Evolutionary conservation across 64 coral and sea anemone genomes (phyloP), one percentile per base, ranked within the genome.

Genomic region (Cladopsammia gracilis): DNA sequence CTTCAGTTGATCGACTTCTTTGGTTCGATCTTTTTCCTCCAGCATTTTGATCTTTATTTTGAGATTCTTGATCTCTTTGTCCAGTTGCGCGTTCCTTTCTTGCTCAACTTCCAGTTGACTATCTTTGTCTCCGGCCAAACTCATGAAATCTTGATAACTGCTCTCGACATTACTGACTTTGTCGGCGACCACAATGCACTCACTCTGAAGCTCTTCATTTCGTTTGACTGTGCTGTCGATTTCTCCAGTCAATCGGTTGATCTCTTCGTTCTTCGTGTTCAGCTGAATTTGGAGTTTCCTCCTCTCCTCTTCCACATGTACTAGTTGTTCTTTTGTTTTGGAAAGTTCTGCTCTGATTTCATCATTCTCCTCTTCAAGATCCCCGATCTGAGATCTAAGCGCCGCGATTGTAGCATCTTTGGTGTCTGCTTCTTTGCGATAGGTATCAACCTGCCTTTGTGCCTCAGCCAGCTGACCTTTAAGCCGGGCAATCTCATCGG

Each of bases 321-420:
- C 86, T 45, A 98, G 88, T 25, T 94, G 80, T 19, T 92, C 73
- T n/a, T 94, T 98, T 3, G 79, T 73, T 25, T 98, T 88, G 12
- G 94, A 25, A 44, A 98, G 76, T 24, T 98, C 96, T 43, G 96
- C 83, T 88, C 56, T 94, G 10, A 94, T 68, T 70, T 98, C 96
- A 22, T 98, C 92, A 14, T 94, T 86, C 25, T 98, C 96, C 62
- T 94, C 87, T 7, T 97, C 92, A 48, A 97, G 64, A 26, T 87
- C 79, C 25, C 2, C 58, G n/a, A 97, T 81, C 73, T 93, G 88
- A 48, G 86, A 91, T 48, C 87, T 94, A 0, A 97, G 71, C 2
- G 92, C 77, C 46, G 93, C 83, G 42, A 98, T 98, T 60, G 76
- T 91, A 26, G 88, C 90, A 87, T 98, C 96, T 60, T 98, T 98